Evolutionary conservation across 2,888 invertebrate genomes (phyloP).

Genomic region (Drosophila kuntzei): DNA sequence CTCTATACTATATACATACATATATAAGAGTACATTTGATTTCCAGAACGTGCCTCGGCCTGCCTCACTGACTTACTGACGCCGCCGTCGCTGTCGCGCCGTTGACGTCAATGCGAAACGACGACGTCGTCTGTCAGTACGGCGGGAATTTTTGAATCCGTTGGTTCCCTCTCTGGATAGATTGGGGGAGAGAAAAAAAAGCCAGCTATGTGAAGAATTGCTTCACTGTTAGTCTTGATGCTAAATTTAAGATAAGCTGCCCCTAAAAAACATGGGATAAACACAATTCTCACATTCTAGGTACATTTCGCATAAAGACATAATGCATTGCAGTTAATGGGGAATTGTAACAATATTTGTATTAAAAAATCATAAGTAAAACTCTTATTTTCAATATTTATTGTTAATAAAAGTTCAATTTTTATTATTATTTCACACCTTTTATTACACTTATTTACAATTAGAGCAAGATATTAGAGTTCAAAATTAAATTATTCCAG

Average conservation of each 20-base stretch:
- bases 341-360: not conserved
- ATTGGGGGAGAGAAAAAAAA: slow-evolving; percentile 37
- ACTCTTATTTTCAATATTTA: too few species aligned
- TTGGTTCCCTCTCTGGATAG: slow-evolving; percentile 28
- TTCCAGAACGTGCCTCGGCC: slow-evolving; percentile 79
- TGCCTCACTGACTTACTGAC: slow-evolving; percentile 59
- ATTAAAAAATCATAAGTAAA: not conserved
- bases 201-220: slow-evolving; percentile 48
- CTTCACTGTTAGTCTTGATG: slow-evolving; percentile 36
- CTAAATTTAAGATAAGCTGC: slow-evolving; percentile 43
- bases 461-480: too few species aligned
- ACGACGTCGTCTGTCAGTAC: slow-evolving; percentile 17
- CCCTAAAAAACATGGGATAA: not conserved
- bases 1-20: not conserved
- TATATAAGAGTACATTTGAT: slow-evolving; percentile 55
- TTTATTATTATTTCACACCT: not conserved
- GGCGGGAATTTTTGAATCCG: slow-evolving; percentile 33
- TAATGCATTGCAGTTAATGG: not conserved
- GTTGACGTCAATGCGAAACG: slow-evolving; percentile 70
- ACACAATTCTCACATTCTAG: not conserved
- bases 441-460: too few species aligned
- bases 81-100: slow-evolving; percentile 42
- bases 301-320: not conserved
- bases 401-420: too few species aligned
- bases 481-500: too few species aligned